Conservation (phyloP, 2,888 invertebrate genomes). For the Xestoiulus laeticollis region DNA sequence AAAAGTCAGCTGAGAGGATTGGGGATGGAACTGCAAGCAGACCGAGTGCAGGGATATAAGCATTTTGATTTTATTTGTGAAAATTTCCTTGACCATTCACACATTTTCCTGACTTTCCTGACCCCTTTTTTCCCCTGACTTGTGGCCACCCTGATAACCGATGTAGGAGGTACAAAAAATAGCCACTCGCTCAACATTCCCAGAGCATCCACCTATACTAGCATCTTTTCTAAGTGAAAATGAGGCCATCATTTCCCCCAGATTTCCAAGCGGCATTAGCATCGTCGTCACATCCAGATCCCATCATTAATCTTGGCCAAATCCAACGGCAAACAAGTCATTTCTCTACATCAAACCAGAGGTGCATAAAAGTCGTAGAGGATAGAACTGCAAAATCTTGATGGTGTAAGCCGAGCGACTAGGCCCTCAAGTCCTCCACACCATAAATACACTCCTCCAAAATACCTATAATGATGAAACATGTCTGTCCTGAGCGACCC, state of each 20-base stretch:
- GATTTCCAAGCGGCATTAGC: slow-evolving; percentile 15
- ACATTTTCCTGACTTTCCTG: too few species aligned
- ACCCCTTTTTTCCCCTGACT: too few species aligned
- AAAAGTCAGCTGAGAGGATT: too few species aligned
- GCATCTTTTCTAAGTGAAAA: background rate
- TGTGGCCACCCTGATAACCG: too few species aligned
- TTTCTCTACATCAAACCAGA: slow-evolving; percentile 45
- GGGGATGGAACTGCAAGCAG: too few species aligned
- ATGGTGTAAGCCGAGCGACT: background rate
- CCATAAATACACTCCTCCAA: background rate
- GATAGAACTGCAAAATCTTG: background rate
- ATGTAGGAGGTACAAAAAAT: background rate
- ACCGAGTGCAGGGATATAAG: too few species aligned
- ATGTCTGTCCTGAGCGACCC: background rate
- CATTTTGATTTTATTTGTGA: too few species aligned
- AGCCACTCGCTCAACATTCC: background rate
- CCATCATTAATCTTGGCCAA: slow-evolving; percentile 45
- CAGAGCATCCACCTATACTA: background rate
- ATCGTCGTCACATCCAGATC: slow-evolving; percentile 46
- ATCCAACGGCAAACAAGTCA: slow-evolving; percentile 31
- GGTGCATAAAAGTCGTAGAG: background rate
- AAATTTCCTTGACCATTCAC: too few species aligned
- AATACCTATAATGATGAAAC: slow-evolving; percentile 24
- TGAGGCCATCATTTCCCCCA: background rate
- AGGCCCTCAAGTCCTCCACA: background rate